phyloP scores from a whole-genome alignment of 1,140 invertebrate genomes.

The Drosophila mayri region DNA sequence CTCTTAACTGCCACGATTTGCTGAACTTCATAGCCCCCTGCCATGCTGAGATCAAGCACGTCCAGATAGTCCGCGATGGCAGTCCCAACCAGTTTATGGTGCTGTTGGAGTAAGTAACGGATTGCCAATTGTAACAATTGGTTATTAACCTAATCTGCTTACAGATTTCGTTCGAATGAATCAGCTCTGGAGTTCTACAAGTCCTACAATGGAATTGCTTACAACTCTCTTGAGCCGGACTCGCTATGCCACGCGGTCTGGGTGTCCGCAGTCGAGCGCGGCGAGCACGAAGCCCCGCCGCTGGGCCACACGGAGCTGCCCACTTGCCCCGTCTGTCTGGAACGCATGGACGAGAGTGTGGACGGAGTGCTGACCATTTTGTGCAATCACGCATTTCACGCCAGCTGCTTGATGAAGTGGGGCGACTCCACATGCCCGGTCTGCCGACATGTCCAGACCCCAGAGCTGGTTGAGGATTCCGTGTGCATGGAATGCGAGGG shows the following conservation, averaged over 20 bases:
- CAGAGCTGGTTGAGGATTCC: conserved; percentile 94
- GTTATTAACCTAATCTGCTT: background rate
- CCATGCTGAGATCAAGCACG: conserved; percentile 94
- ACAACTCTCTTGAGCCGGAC: conserved; percentile 96
- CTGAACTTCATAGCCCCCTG: conserved; percentile 98
- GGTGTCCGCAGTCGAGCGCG: conserved; percentile 96
- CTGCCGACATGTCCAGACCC: conserved; percentile 96
- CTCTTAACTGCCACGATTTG: conserved; percentile 96
- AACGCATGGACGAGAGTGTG: conserved; percentile 99
- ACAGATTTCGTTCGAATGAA: conserved; percentile 88
- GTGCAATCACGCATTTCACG: conserved; percentile 99
- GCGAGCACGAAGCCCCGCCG: conserved; percentile 89
- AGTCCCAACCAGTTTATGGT: conserved; percentile 99
- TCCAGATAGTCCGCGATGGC: conserved; percentile 95
- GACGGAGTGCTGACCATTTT: conserved; percentile 98
- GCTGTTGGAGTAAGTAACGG: conserved; percentile 90
- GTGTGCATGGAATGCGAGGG: conserved; percentile 92
- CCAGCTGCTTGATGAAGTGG: conserved; percentile 97
- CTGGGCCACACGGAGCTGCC: conserved; percentile 96
- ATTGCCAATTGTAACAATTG: conserved; percentile 39
- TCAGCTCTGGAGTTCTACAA: conserved; percentile 96
- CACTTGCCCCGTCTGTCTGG: conserved; percentile 95
- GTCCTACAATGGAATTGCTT: conserved; percentile 95
- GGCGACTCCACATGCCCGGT: conserved; percentile 95
- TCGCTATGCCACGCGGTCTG: conserved; percentile 96